A percentile compares a stretch with the other conserved stretches of the same genome.
These are phyloP conservation scores for Caenorhabditis doughertyi DNA, from an alignment of 2,888 invertebrate species.

Conservation along the genomic window DNA sequence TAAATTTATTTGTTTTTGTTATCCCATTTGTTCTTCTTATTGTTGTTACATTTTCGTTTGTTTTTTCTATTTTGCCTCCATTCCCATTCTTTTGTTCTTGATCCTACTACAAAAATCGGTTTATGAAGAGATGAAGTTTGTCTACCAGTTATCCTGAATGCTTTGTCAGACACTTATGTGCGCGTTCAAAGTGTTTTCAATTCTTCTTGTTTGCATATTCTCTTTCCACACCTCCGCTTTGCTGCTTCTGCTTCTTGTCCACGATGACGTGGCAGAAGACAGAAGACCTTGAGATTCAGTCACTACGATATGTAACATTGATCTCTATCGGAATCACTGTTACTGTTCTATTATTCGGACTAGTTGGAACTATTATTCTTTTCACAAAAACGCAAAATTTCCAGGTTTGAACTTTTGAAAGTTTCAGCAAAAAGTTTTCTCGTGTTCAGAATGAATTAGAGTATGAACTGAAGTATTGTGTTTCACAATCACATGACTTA, in stretches of 20 bases:
- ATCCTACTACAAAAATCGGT: conserved; percentile 46
- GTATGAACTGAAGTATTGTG: conserved; percentile 60
- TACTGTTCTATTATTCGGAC: conserved; percentile 5
- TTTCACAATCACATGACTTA: conserved; percentile 59
- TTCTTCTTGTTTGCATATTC: conserved; percentile 38
- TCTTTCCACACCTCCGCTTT: conserved; percentile 15
- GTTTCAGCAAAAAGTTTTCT: background rate
- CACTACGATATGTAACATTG: conserved; percentile 36
- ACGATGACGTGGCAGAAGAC: conserved; percentile 45
- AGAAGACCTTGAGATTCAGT: conserved; percentile 55
- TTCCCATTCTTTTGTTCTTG: conserved; percentile 15
- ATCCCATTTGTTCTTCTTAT: conserved; percentile 24
- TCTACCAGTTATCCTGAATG: conserved; percentile 43
- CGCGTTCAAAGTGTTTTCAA: conserved; percentile 41
- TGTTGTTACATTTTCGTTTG: too few species aligned
- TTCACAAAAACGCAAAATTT: conserved; percentile 34
- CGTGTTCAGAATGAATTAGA: conserved; percentile 59
- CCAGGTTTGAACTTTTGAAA: conserved; percentile 22
- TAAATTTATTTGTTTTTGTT: conserved; percentile 32
- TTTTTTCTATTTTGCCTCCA: conserved; percentile 19
- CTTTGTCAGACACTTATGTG: conserved; percentile 34
- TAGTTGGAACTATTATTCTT: conserved; percentile 25
- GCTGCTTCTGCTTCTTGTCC: conserved; percentile 7
- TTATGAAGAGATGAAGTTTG: conserved; percentile 8
- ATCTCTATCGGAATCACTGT: conserved; percentile 55